These are phyloP conservation scores for Protonibea diacanthus DNA, from an alignment of 2,797 vertebrate species.

Conservation along the genomic window DNA sequence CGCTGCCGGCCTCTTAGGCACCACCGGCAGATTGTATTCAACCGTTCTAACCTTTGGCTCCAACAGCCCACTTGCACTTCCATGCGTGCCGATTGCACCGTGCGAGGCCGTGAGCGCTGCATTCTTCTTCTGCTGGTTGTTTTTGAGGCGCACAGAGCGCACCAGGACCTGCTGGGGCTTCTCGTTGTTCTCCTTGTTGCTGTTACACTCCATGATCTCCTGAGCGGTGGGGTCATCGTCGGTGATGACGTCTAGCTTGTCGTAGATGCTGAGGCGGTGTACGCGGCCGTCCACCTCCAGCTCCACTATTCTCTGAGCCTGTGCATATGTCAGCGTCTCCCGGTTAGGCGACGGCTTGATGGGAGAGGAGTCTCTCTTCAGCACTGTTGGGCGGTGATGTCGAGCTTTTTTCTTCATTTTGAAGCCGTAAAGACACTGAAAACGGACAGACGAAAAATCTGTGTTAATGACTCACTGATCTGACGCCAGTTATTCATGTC, in stretches of 20 bases:
- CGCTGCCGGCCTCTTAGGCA: constrained; percentile 88
- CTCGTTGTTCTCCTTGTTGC: constrained; percentile 98
- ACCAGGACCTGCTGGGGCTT: constrained; percentile 91
- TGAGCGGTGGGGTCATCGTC: constrained; percentile 97
- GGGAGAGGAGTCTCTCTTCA: constrained; percentile 91
- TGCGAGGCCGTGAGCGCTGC: constrained; percentile 80
- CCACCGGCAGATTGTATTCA: constrained; percentile 96
- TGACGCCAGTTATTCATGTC: not conserved
- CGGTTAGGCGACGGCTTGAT: constrained; percentile 96
- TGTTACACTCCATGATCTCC: constrained; percentile 97
- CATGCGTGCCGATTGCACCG: constrained; percentile 78
- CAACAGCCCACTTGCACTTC: constrained; percentile 81
- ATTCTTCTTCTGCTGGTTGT: constrained; percentile 93
- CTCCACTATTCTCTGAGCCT: constrained; percentile 98
- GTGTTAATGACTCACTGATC: not conserved
- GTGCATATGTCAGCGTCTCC: constrained; percentile 96
- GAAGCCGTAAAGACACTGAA: constrained; percentile 69
- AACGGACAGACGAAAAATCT: not conserved
- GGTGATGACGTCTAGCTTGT: constrained; percentile 93
- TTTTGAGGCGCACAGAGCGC: constrained; percentile 93
- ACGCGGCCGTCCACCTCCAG: constrained; percentile 97
- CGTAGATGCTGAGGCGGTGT: constrained; percentile 96
- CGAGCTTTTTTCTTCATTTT: constrained; percentile 97
- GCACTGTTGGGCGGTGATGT: constrained; percentile 88
- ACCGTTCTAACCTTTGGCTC: constrained; percentile 94